A percentile compares a stretch with the other conserved stretches of the same genome.
Evolutionary conservation across 2,113 vertebrate genomes (phyloP).

Genomic region (Dolichallabes microphthalmus): DNA sequence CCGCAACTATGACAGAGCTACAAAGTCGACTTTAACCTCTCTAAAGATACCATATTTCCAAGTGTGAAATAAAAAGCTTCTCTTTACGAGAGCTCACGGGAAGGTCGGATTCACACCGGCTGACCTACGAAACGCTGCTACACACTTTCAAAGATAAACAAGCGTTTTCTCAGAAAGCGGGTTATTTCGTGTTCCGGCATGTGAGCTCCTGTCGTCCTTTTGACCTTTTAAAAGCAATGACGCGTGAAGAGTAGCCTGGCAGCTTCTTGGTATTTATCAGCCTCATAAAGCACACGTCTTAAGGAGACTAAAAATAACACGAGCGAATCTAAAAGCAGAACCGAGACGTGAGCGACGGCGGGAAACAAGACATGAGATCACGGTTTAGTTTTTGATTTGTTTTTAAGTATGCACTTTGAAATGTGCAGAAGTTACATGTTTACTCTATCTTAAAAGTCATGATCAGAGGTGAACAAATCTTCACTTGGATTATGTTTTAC

Average conservation of each 20-base stretch:
- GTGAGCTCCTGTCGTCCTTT: neutral
- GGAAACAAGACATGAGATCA: neutral
- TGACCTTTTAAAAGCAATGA: neutral
- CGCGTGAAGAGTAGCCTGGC: neutral
- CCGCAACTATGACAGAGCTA: neutral
- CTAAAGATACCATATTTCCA: neutral
- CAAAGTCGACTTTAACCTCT: neutral
- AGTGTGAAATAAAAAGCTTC: neutral
- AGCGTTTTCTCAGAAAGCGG: neutral
- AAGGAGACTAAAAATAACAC: neutral
- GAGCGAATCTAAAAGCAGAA: neutral
- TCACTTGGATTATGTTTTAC: too few species aligned
- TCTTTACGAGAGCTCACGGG: neutral
- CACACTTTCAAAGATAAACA: neutral
- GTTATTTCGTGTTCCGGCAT: neutral
- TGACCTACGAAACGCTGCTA: neutral
- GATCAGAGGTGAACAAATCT: neutral
- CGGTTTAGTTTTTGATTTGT: neutral
- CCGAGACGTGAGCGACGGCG: neutral
- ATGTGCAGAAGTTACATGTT: neutral
- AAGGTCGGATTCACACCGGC: neutral
- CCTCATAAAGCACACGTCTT: neutral
- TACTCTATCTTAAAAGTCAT: neutral
- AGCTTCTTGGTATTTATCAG: neutral
- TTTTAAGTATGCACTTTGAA: neutral